Evolutionary conservation across 2,113 vertebrate species (phyloP).

Genomic region (Actinemys pallida): DNA sequence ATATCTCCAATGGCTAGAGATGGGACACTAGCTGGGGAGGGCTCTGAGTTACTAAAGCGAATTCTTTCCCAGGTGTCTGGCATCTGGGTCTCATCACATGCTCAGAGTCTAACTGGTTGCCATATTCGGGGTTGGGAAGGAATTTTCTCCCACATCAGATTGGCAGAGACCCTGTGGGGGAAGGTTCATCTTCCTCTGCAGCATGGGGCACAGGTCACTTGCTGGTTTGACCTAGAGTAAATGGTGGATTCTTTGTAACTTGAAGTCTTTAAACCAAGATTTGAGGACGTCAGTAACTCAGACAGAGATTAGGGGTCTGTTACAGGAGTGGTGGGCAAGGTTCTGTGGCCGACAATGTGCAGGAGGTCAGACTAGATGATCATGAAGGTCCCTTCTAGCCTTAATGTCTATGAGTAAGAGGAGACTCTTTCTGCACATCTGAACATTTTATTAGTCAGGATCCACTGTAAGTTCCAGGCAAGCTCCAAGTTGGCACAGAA

Average conservation of each 20-base stretch:
- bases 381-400: not conserved
- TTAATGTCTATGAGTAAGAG: not conserved
- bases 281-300: not conserved
- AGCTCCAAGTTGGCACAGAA: not conserved
- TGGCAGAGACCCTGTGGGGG: not conserved
- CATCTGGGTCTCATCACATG: not conserved
- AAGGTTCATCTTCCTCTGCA: not conserved
- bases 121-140: not conserved
- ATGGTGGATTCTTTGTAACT: not conserved
- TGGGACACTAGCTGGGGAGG: not conserved
- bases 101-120: not conserved
- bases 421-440: not conserved
- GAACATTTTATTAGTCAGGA: not conserved
- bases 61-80: not conserved
- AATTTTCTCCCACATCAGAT: not conserved
- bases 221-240: not conserved
- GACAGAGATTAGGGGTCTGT: not conserved
- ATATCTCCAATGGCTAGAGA: not conserved
- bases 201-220: not conserved
- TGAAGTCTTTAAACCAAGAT: not conserved
- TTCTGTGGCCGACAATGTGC: not conserved
- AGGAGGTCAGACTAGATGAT: not conserved
- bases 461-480: not conserved
- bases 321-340: not conserved
- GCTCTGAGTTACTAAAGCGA: not conserved